Base-by-base conservation (phyloP, 2,888 invertebrate species). In the Drosophila paramelanica region DNA sequence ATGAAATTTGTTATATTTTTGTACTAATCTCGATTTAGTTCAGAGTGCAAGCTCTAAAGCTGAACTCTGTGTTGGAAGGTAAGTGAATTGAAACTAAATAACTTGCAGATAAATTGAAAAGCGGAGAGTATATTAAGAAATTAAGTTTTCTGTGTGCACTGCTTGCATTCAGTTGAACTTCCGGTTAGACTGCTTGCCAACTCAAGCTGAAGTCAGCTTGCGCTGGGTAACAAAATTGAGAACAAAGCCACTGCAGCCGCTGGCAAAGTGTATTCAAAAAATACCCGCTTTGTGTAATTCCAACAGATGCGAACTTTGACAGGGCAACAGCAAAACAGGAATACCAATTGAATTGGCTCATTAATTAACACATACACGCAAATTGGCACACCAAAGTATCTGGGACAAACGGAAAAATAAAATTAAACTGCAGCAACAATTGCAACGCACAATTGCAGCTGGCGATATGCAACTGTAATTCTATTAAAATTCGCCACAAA, bases 401-500 rank as follows among this genome's bases (percentile, higher is more conserved):
- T 27, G 56, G n/a, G 68, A 20, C 23, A 33, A 41, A 8, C 20
- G 3, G 31, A 52, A 50, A 17, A 11, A 27, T 25, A n/a, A 47
- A 45, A 41, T 25, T 6, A 33, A 55, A 72, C 31, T 59, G 58
- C 52, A 49, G 51, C 45, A 55, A 56, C 50, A 62, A 56, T 59
- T 55, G 47, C 56, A 56, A 38, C 53, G 58, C 53, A 49, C 50
- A 55, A 55, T 74, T 62, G 64, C 64, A 68, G 56, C 47, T 52
- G 77, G n/a, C 4, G 10, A 50, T 75, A 62, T 79, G 67, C 76
- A 78, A 58, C 50, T 76, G 79, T 79, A 89, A 83, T 87, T 79
- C 77, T 81, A 89, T 79, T 84, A 73, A 77, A 87, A 70, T 81
- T 73, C 69, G 33, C 81, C 85, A 71, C 89, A 78, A 84, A 81